Conservation (phyloP, 2,113 vertebrate genomes). For the Chamaea fasciata region DNA sequence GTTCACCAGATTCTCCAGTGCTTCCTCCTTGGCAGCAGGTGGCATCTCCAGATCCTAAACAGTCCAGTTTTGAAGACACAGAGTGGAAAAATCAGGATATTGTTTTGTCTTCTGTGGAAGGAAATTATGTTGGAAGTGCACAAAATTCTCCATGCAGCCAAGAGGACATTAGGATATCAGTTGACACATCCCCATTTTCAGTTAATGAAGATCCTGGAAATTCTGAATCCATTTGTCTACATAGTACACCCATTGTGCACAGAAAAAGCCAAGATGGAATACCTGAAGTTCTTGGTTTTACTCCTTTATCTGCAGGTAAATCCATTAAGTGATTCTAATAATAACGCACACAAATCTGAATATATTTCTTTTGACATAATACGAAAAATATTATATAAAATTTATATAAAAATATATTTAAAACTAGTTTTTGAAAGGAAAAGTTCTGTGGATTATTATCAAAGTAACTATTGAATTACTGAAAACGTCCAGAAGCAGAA, state of each 20-base stretch:
- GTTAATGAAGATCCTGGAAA: constrained; percentile 40
- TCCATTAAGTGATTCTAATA: not conserved
- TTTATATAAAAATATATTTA: not conserved
- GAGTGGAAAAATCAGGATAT: constrained; percentile 44
- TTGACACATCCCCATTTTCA: constrained; percentile 59
- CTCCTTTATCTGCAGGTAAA: constrained; percentile 82
- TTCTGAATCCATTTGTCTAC: constrained; percentile 66
- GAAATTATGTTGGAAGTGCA: constrained; percentile 10
- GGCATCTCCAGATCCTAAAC: constrained; percentile 65
- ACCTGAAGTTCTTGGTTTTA: constrained; percentile 74
- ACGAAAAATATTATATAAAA: not conserved
- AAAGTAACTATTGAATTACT: not conserved
- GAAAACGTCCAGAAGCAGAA: not conserved
- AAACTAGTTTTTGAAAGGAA: not conserved
- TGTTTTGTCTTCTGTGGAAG: constrained; percentile 54
- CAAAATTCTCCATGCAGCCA: constrained; percentile 44
- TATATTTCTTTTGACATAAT: not conserved
- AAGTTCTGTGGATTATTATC: not conserved
- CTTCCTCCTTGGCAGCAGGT: constrained; percentile 86
- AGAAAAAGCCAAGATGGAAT: constrained; percentile 57
- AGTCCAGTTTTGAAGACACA: constrained; percentile 42
- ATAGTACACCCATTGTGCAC: constrained; percentile 83
- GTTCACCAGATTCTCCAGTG: constrained; percentile 79
- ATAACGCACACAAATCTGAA: not conserved
- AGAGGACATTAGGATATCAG: not conserved